Evolutionary conservation across 2,113 vertebrate species (phyloP).

Genomic region (Datnioides undecimradiatus): DNA sequence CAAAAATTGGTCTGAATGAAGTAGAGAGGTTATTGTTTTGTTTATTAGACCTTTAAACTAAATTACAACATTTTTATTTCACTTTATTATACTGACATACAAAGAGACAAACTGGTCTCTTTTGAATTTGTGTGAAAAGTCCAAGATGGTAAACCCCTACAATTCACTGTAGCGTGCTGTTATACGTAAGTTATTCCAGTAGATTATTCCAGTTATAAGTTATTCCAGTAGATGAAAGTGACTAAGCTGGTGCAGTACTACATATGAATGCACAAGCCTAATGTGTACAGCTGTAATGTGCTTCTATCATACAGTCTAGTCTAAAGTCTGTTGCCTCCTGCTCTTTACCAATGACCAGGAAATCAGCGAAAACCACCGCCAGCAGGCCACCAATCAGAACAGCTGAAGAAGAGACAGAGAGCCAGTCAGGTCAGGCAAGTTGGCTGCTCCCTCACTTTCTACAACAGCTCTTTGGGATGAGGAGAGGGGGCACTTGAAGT

Average conservation of each 20-base stretch:
- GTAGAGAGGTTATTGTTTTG: not conserved
- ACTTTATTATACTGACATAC: not conserved
- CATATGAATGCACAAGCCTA: not conserved
- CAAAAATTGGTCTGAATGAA: not conserved
- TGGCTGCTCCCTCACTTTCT: constrained; percentile 63
- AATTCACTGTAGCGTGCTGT: not conserved
- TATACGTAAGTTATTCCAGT: not conserved
- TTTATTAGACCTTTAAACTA: not conserved
- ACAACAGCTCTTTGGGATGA: constrained; percentile 69
- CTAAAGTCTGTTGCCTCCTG: constrained; percentile 78
- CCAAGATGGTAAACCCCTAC: not conserved
- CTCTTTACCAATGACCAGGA: constrained; percentile 86
- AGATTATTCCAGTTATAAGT: too few species aligned
- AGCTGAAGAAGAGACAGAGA: constrained; percentile 84
- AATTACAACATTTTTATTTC: not conserved
- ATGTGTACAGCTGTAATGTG: not conserved
- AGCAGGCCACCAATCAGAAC: constrained; percentile 85
- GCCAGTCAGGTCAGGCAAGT: constrained; percentile 77
- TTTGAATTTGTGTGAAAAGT: constrained; percentile 5
- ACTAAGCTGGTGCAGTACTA: not conserved
- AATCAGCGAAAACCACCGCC: constrained; percentile 86
- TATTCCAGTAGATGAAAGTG: not conserved
- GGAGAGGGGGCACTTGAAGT: constrained; percentile 58
- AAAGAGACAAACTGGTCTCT: too few species aligned
- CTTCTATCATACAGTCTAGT: constrained; percentile 57